These are phyloP conservation scores for Aphaenogaster floridana DNA, from an alignment of 1,140 invertebrate species.

Conservation along the genomic window DNA sequence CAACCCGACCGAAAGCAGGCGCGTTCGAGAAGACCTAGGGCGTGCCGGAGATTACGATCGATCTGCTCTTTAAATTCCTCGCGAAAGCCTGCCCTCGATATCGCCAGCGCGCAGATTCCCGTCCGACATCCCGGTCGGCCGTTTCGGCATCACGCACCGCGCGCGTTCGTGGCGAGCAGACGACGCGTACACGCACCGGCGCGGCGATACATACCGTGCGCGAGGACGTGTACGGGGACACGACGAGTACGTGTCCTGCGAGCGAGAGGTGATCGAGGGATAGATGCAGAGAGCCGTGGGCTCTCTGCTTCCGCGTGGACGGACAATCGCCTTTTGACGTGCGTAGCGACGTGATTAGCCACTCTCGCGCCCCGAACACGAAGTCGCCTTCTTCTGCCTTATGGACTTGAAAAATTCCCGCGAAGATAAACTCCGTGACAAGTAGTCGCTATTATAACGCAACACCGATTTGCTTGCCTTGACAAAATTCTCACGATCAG, in stretches of 20 bases:
- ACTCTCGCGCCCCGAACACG: conserved; percentile 31
- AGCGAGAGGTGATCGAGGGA: conserved; percentile 78
- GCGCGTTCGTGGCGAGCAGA: neutral
- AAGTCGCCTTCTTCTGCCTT: neutral
- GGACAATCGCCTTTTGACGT: conserved; percentile 76
- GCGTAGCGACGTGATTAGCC: conserved; percentile 41
- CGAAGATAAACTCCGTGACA: neutral
- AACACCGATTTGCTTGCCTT: neutral
- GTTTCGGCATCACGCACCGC: conserved; percentile 70
- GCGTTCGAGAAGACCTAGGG: conserved; percentile 22
- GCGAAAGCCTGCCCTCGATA: conserved; percentile 53
- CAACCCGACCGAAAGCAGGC: neutral
- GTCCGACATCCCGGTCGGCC: conserved; percentile 47
- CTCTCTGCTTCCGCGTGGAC: conserved; percentile 77
- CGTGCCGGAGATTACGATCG: conserved; percentile 48
- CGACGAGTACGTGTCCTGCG: conserved; percentile 79
- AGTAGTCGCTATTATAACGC: neutral
- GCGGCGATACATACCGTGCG: conserved; percentile 61
- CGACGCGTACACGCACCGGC: conserved; percentile 17
- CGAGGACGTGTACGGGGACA: conserved; percentile 81
- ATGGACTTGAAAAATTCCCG: neutral
- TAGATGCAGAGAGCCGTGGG: conserved; percentile 73
- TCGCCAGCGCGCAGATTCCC: conserved; percentile 59
- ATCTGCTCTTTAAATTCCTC: conserved; percentile 52
- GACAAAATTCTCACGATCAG: neutral